A percentile compares a stretch with the other conserved stretches of the same genome.
Conservation (phyloP, 92 coral and sea anemone species). For the Heteractis magnifica region DNA sequence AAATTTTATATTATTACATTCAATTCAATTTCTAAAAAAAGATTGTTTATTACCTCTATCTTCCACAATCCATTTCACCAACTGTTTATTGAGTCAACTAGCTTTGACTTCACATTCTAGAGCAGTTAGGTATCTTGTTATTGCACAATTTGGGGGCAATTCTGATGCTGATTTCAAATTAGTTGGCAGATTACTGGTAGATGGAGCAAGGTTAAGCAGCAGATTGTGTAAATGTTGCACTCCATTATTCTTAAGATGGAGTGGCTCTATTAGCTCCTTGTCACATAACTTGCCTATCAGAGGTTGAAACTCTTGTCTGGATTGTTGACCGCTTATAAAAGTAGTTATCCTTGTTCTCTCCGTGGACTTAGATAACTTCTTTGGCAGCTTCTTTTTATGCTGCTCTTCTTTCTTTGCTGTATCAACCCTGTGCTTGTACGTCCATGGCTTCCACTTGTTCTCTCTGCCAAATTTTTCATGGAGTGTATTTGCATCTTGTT, state of each 20-base stretch:
- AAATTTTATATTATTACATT: too few species aligned
- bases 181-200: slow-evolving; percentile 21
- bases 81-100: too few species aligned
- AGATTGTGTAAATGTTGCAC: slow-evolving; percentile 32
- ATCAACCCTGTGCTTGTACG: neutral
- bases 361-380: slow-evolving; percentile 11
- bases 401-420: slow-evolving; percentile 8
- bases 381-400: slow-evolving; percentile 18
- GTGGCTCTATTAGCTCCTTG: slow-evolving; percentile 41
- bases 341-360: slow-evolving; percentile 16
- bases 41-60: too few species aligned
- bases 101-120: slow-evolving; percentile 37
- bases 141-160: slow-evolving; percentile 17
- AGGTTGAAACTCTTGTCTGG: slow-evolving; percentile 63
- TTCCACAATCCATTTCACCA: too few species aligned
- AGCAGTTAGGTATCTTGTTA: slow-evolving; percentile 43
- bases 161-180: slow-evolving; percentile 13
- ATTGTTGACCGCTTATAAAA: slow-evolving; percentile 41
- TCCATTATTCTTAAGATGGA: slow-evolving; percentile 56
- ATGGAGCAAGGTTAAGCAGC: slow-evolving; percentile 24
- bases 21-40: too few species aligned
- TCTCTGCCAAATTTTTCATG: slow-evolving; percentile 45
- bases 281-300: slow-evolving; percentile 47
- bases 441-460: slow-evolving; percentile 58
- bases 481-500: slow-evolving; percentile 17